A percentile compares a stretch with the other conserved stretches of the same genome.
phyloP scores from a whole-genome alignment of 2,888 invertebrate species.

The Drosophila paranaensis region DNA sequence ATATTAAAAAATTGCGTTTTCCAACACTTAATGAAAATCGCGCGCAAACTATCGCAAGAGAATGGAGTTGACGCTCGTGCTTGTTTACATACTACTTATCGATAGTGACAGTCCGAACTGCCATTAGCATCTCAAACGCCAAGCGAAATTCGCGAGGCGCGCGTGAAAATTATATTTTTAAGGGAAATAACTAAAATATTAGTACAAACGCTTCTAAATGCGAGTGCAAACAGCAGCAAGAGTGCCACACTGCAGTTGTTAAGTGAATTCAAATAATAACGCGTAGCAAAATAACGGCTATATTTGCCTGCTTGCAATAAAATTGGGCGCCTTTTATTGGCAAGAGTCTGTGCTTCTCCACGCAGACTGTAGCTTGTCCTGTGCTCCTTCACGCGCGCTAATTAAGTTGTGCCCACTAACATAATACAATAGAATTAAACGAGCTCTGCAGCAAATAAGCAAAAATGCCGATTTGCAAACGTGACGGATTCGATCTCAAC shows the following conservation, averaged over 20 bases:
- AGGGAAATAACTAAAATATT: slow-evolving; percentile 29
- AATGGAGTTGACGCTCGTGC: slow-evolving; percentile 21
- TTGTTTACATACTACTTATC: slow-evolving; percentile 39
- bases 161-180: slow-evolving; percentile 62
- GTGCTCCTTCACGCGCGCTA: slow-evolving; percentile 28
- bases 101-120: slow-evolving; percentile 35
- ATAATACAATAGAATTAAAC: slow-evolving; percentile 21
- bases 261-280: slow-evolving; percentile 25
- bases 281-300: slow-evolving; percentile 28
- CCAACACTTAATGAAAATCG: slow-evolving; percentile 30
- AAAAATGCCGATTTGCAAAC: slow-evolving; percentile 84
- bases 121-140: slow-evolving; percentile 55
- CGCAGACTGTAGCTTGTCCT: slow-evolving; percentile 24
- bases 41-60: slow-evolving; percentile 53
- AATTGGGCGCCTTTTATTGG: slow-evolving; percentile 70
- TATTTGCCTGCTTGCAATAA: slow-evolving; percentile 42
- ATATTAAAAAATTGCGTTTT: not conserved
- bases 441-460: slow-evolving; percentile 8
- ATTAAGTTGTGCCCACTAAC: slow-evolving; percentile 10
- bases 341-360: slow-evolving; percentile 24
- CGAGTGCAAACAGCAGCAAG: slow-evolving; percentile 18
- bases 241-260: slow-evolving; percentile 22
- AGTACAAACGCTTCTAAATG: slow-evolving; percentile 16
- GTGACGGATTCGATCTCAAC: slow-evolving; percentile 82
- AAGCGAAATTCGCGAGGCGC: slow-evolving; percentile 68